Base-by-base conservation (phyloP, 2,888 invertebrate genomes). In the Hydriomena furcata region DNA sequence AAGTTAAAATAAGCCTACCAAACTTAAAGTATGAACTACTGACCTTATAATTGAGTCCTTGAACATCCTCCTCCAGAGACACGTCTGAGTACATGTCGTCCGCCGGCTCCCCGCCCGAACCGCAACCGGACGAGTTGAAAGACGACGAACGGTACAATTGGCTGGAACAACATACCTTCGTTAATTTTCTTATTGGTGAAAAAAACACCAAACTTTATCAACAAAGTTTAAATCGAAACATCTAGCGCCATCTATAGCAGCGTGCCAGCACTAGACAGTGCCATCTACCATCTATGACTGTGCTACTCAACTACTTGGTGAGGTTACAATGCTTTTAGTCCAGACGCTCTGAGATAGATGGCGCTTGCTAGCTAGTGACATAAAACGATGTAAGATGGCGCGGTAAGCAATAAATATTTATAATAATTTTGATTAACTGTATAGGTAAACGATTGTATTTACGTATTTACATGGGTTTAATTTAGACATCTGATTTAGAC, bases 71-170 rank as follows among this genome's bases (percentile, higher is more conserved):
- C 81, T 96, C 96, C 64, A 97, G 91, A 64, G 97, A 96, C 47
- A 96, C 96, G 91, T 98, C 97, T 63, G 97, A 97, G 92, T 96
- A 97, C 94, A 97, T 96, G 89, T 98, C 98, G 93, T 98, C 98
- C 48, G 95, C 96, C 73, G 95, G 95, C 88, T 97, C 97, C 85
- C 97, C 97, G 76, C 94, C 96, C 66, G 97, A 97, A 79, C 97
- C 97, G 82, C 97, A 94, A 63, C 97, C 97, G 52, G 96, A 96
- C 69, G 97, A 97, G 91, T 97, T 97, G 91, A 97, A 97, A 88
- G 97, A 97, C 79, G 97, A 96, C 81, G 97, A 97, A 82, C 97
- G 94, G 91, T 97, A 97, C 74, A 97, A 92, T 91, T 97, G 96
- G 91, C 96, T 96, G 91, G 60, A 94, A 79, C 79, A 76, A 81